phyloP scores from a whole-genome alignment of 2,888 invertebrate genomes.

The Drosophila quinaria region DNA sequence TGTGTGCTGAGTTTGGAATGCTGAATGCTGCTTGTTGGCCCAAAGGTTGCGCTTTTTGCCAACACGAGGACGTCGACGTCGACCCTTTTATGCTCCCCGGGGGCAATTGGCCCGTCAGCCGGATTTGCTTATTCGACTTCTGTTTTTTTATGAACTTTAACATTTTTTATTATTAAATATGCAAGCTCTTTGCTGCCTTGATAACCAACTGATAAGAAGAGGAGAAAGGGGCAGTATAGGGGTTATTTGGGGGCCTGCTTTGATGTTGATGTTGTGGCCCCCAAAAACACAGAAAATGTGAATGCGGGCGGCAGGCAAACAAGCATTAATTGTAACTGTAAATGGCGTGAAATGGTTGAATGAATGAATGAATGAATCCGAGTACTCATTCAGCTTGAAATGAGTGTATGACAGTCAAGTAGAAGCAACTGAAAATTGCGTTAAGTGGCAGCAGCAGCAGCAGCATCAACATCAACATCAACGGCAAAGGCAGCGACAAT shows the following conservation, averaged over 20 bases:
- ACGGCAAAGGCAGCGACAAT: conserved; percentile 64
- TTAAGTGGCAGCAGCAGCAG: conserved; percentile 59
- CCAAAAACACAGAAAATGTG: background rate
- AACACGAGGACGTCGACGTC: conserved; percentile 38
- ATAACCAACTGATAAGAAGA: conserved; percentile 25
- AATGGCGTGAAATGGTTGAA: conserved; percentile 77
- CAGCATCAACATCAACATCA: conserved; percentile 1
- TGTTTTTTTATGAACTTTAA: conserved; percentile 64
- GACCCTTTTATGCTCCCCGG: conserved; percentile 67
- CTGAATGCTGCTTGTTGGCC: conserved; percentile 39
- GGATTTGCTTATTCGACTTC: conserved; percentile 36
- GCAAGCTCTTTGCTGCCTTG: conserved; percentile 67
- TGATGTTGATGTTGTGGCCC: conserved; percentile 57
- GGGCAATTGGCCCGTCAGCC: conserved; percentile 56
- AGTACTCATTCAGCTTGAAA: conserved; percentile 30
- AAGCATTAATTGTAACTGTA: conserved; percentile 79
- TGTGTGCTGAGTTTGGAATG: conserved; percentile 26
- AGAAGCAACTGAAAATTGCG: conserved; percentile 67
- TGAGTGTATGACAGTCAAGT: conserved; percentile 66
- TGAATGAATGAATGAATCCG: conserved; percentile 51
- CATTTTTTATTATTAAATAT: conserved; percentile 79
- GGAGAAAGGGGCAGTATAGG: conserved; percentile 5
- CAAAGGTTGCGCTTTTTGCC: conserved; percentile 70
- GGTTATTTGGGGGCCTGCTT: conserved; percentile 41
- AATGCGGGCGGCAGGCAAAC: conserved; percentile 70